These are phyloP conservation scores for Rhincodon typus DNA, from an alignment of 2,797 vertebrate genomes.

Conservation along the genomic window DNA sequence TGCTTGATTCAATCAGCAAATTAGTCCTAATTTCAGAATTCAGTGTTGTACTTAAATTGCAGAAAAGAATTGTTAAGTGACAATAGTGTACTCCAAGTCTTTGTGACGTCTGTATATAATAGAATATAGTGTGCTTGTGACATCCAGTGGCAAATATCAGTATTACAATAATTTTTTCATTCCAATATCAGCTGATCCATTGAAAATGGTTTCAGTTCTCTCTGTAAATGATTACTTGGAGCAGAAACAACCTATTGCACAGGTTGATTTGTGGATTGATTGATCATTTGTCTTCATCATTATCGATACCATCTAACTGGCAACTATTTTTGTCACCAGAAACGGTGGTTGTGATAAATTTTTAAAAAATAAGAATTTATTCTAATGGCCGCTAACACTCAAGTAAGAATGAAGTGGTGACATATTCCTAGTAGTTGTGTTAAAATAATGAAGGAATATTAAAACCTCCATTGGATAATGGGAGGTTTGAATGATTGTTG, in stretches of 20 bases:
- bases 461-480: background rate
- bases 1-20: background rate
- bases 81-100: background rate
- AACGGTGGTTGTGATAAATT: background rate
- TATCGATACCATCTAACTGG: background rate
- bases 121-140: background rate
- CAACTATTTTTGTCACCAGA: background rate
- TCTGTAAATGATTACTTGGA: background rate
- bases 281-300: background rate
- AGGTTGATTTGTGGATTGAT: background rate
- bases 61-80: background rate
- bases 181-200: background rate
- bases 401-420: background rate
- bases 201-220: too few species aligned
- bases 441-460: background rate
- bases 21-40: background rate
- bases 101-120: background rate
- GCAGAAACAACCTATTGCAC: background rate
- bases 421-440: background rate
- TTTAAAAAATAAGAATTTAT: background rate
- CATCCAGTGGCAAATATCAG: background rate
- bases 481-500: constrained; percentile 2
- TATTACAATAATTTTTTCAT: background rate
- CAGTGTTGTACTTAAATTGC: background rate
- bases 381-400: background rate